Evolutionary conservation across 2,113 vertebrate genomes (phyloP), one percentile per base, ranked within the genome.

Genomic region (Dasyprocta punctata): DNA sequence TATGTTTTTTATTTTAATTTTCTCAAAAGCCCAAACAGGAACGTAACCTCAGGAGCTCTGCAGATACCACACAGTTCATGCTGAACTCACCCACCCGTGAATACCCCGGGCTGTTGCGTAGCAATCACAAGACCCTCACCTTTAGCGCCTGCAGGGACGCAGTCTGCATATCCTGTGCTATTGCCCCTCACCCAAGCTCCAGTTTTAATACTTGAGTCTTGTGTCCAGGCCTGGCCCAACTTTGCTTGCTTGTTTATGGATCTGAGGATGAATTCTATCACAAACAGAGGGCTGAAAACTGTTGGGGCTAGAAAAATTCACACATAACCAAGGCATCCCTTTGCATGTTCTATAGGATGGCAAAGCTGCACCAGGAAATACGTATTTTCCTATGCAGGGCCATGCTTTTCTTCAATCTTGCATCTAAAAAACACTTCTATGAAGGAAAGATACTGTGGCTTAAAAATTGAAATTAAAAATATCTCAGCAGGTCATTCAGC

Each of bases 401-500:
- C 44, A 24, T 30, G 38, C 41, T 61, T 54, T 75, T n/a, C 36
- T 67, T 28, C 19, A 12, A 5, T 3, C 41, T 47, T 41, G 28
- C 28, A 30, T 9, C 65, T 63, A 8, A 47, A 47, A 33, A 47
- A 24, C 28, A 36, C 0, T 41, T 19, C 30, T 4, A 33, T 22
- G 12, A 33, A 20, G 41, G 3, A 47, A 71, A 47, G 30, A 41
- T 14, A 5, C 4, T 54, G 33, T 38, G 2, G 26, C 67, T 58
- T 87, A 80, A 87, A 26, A 28, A 52, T 5, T 30, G 36, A 82
- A 94, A 56, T 84, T 90, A 82, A 95, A 98, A 96, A 6, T 78
- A 92, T 86, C 47, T 95, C 96, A 71, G 65, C n/a, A 17, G 78
- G 93, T 63, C 69, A 24, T 81, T 96, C 85, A 92, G 90, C 96